Base-by-base conservation (phyloP, 35 echinoderm and acorn worm species). In the Apostichopus japonicus region DNA sequence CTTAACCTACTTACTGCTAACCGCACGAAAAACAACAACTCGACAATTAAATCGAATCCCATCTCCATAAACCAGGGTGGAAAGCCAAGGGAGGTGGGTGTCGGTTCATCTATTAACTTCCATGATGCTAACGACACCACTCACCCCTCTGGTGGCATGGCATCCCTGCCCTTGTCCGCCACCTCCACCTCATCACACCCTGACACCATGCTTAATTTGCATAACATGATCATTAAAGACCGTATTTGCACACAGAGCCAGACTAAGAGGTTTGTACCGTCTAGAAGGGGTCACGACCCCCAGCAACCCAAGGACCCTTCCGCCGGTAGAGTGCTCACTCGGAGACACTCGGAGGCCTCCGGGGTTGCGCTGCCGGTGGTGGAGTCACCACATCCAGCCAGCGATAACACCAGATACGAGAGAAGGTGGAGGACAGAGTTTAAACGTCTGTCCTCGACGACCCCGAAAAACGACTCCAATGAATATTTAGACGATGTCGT, bases 191-290 rank as follows among this genome's bases (percentile, higher is more conserved):
- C 71, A 79, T 79, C 77, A 72, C 90, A 56, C 52, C 76, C 90
- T 58, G 90, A 91, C 72, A 78, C 72, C 52, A 91, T 73, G 90
- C 90, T 91, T 79, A 78, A 77, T 59, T 79, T 91, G 72, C 90
- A 91, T 91, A 91, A 91, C 73, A 91, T 91, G 90, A 91, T 91
- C 54, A 91, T 91, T 79, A 91, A 91, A 91, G 90, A 91, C 72
- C 90, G 72, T 53, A 91, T 91, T 78, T 91, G 72, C 52, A 91
- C 71, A 91, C 90, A 77, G 53, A 77, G 77, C 8, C 33, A 79
- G 90, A 91, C 90, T 53, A 78, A 79, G 44, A 91, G 53, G 52
- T 79, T 53, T 67, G 72, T 91, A 19, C 90, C 90, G 11, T 25
- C 79, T 56, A 82, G 79, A 25, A 24, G 16, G 79, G 44, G 44